phyloP scores from a whole-genome alignment of 2,888 invertebrate genomes.

The Acleris emargana region DNA sequence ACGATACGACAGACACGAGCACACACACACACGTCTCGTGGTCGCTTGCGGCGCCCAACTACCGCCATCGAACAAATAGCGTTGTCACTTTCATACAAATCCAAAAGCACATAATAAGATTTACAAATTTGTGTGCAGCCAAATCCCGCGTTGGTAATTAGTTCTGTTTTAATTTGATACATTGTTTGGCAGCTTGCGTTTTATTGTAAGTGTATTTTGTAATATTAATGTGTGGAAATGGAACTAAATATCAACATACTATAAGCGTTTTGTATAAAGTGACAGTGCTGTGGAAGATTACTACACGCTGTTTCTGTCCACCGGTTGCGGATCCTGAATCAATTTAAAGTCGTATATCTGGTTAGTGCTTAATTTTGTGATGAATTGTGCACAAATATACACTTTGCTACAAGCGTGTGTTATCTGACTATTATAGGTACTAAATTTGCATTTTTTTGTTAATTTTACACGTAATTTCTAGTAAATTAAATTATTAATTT shows the following conservation, averaged over 20 bases:
- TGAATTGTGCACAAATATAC: background rate
- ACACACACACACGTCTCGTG: slow-evolving; percentile 62
- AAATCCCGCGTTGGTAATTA: slow-evolving; percentile 16
- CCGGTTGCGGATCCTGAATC: slow-evolving; percentile 31
- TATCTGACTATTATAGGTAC: no score
- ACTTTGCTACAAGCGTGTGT: no score
- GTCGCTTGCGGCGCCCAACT: slow-evolving; percentile 43
- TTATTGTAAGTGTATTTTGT: slow-evolving; percentile 22
- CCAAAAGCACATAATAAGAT: slow-evolving; percentile 22
- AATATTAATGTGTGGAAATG: slow-evolving; percentile 10
- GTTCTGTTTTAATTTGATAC: slow-evolving; percentile 24
- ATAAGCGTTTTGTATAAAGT: slow-evolving; percentile 23
- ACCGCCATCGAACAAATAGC: slow-evolving; percentile 1
- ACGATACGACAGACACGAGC: slow-evolving; percentile 50
- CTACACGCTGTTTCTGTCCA: slow-evolving; percentile 32
- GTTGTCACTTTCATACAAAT: slow-evolving; percentile 31
- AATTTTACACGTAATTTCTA: background rate
- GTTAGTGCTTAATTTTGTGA: background rate
- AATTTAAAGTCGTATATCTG: background rate
- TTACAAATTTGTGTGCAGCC: slow-evolving; percentile 31
- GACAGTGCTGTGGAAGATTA: slow-evolving; percentile 11
- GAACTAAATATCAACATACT: slow-evolving; percentile 17
- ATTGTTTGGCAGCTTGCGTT: slow-evolving; percentile 16
- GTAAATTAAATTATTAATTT: background rate
- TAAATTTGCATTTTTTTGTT: no score